Base-by-base conservation (phyloP, 2,113 vertebrate species). In the Oryzias melastigma region DNA sequence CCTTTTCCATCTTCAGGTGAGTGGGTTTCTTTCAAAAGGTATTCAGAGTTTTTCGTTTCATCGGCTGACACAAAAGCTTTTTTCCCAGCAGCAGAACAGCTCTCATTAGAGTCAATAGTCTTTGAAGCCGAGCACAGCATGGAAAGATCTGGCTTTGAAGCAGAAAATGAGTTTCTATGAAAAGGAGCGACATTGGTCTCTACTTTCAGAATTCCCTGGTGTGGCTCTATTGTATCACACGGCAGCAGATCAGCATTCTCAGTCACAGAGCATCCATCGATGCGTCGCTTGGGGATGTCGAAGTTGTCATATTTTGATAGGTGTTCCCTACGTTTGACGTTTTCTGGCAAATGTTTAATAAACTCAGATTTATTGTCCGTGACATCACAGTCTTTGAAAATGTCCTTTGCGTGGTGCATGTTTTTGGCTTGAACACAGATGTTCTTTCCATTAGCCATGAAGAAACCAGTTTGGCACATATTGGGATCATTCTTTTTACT, bases 21-120 rank as follows among this genome's bases (percentile, higher is more conserved):
- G 70, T 87, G 75, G 57, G 74, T 86, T 51, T 93, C 92, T 48
- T 88, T 79, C 55, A 95, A 89, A 62, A 94, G 73, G 24, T 62
- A 64, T 46, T 89, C 69, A 3, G 78, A 80, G 52, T 73, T 83
- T 47, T 58, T 50, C 15, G 83, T 2, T 4, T 74, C 62, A 8
- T 67, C 57, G 53, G 66, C 54, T 29, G 85, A 86, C n/a, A 87
- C 24, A 5, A 44, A 10, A 1, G 85, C 67, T 17, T 62, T 82
- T 20, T 78, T 80, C 6, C 78, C 87, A 59, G 71, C 66, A 54
- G 58, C 60, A 52, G 12, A 62, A 35, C 51, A 56, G 50, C 41
- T 44, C 17, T 43, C 35, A 63, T 27, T 40, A 19, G 54, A 68
- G 43, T 22, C 59, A 42, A 14, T 47, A 50, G 6, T 64, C 27